Conservation (phyloP, 2,113 vertebrate genomes). For the Lepisosteus oculatus region DNA sequence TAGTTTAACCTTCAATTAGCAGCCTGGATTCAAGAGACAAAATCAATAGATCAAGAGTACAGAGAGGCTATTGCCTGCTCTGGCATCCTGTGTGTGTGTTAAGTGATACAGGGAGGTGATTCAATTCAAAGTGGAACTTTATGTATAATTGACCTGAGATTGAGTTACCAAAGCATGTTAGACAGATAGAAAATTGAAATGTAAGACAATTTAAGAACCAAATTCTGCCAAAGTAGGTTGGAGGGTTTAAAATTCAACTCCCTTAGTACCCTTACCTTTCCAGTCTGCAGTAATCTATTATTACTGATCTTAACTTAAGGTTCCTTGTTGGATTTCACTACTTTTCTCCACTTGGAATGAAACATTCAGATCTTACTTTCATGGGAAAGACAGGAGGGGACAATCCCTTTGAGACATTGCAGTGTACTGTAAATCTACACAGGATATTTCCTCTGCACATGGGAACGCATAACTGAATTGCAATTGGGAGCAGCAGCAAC, state of each 20-base stretch:
- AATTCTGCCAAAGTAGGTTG: conserved; percentile 7
- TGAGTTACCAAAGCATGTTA: conserved; percentile 33
- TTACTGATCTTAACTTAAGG: too few species aligned
- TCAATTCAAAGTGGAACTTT: conserved; percentile 30
- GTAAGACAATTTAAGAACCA: conserved; percentile 29
- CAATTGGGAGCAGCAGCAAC: too few species aligned
- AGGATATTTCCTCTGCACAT: too few species aligned
- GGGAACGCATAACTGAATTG: too few species aligned
- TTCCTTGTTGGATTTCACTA: neutral
- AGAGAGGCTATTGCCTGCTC: neutral
- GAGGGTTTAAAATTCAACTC: conserved; percentile 33
- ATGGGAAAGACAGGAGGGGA: too few species aligned
- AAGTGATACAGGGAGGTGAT: conserved; percentile 26
- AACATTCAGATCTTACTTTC: too few species aligned
- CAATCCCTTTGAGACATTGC: too few species aligned
- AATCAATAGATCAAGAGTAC: neutral
- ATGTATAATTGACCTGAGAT: conserved; percentile 25
- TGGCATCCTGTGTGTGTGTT: conserved; percentile 22
- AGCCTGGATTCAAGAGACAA: neutral
- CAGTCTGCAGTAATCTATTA: conserved; percentile 23
- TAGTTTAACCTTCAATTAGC: too few species aligned
- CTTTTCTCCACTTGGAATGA: too few species aligned
- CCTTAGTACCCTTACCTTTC: neutral
- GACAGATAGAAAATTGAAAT: conserved; percentile 35
- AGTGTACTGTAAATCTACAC: too few species aligned